phyloP scores from a whole-genome alignment of 35 echinoderm and acorn worm genomes.

The Ptychodera flava region DNA sequence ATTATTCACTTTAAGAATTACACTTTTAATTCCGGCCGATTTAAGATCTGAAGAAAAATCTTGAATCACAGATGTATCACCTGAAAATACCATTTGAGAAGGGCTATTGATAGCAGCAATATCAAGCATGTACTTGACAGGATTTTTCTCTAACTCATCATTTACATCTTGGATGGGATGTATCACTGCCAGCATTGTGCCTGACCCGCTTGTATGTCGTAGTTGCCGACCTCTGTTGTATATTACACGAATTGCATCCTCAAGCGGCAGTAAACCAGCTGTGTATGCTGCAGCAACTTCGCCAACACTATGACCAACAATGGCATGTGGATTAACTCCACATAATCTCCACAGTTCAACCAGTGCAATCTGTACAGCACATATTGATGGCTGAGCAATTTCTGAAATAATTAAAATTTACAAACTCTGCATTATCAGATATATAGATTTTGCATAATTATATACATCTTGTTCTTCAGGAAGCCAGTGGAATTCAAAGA shows the following conservation, averaged over 20 bases:
- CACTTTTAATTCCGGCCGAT: conserved; percentile 64
- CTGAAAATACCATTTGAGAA: conserved; percentile 85
- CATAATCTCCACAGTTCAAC: conserved; percentile 76
- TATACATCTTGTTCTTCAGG: background rate
- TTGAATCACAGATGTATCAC: conserved; percentile 67
- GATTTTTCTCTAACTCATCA: conserved; percentile 65
- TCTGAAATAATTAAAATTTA: conserved; percentile 39
- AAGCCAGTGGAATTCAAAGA: too few relatives aligned
- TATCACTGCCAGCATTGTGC: conserved; percentile 80
- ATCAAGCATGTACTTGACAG: conserved; percentile 76
- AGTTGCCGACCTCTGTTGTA: conserved; percentile 87
- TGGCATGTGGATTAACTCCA: conserved; percentile 80
- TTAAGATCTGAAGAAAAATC: conserved; percentile 51
- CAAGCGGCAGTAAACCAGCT: conserved; percentile 69
- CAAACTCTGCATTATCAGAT: background rate
- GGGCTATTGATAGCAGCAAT: conserved; percentile 91
- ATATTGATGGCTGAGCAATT: conserved; percentile 88
- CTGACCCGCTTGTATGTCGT: conserved; percentile 75
- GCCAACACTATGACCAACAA: conserved; percentile 87
- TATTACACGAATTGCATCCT: conserved; percentile 77
- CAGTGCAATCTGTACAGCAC: conserved; percentile 81
- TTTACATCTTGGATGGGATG: conserved; percentile 80
- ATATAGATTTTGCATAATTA: background rate
- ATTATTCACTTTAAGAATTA: conserved; percentile 77
- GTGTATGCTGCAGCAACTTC: conserved; percentile 94